Percentiles rank a stretch among this genome's conserved stretches.
phyloP scores from a whole-genome alignment of 2,113 vertebrate species.

The Eclectus roratus region DNA sequence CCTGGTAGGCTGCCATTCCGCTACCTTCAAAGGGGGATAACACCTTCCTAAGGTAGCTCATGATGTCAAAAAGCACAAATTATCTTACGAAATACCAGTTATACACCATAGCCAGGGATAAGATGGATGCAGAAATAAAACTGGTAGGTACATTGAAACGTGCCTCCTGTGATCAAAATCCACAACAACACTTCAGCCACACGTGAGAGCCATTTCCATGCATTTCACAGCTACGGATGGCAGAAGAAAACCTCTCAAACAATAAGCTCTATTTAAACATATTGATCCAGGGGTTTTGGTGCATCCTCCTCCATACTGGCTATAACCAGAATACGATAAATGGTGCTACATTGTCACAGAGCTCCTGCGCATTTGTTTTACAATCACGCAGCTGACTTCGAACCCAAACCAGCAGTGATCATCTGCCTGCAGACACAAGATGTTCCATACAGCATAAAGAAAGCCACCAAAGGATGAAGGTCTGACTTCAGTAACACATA shows the following conservation, averaged over 20 bases:
- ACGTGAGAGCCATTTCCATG: neutral
- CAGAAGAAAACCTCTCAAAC: neutral
- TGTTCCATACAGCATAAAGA: neutral
- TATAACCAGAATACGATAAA: neutral
- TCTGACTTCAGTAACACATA: accelerated
- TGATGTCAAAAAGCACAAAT: accelerated
- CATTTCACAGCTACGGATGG: neutral
- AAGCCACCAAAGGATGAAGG: neutral
- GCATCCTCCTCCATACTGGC: neutral
- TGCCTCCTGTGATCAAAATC: neutral
- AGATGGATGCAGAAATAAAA: neutral
- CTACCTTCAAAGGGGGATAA: neutral
- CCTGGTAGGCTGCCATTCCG: neutral
- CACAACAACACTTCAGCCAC: neutral
- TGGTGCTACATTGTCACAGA: accelerated
- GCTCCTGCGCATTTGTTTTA: accelerated
- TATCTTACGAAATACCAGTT: neutral
- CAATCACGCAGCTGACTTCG: accelerated
- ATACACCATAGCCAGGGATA: neutral
- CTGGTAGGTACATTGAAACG: accelerated
- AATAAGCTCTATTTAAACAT: neutral
- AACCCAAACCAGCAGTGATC: neutral
- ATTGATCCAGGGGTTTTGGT: neutral
- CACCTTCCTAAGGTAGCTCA: neutral
- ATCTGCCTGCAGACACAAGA: neutral